phyloP scores from a whole-genome alignment of 2,888 invertebrate genomes.

The Campoletis raptor region DNA sequence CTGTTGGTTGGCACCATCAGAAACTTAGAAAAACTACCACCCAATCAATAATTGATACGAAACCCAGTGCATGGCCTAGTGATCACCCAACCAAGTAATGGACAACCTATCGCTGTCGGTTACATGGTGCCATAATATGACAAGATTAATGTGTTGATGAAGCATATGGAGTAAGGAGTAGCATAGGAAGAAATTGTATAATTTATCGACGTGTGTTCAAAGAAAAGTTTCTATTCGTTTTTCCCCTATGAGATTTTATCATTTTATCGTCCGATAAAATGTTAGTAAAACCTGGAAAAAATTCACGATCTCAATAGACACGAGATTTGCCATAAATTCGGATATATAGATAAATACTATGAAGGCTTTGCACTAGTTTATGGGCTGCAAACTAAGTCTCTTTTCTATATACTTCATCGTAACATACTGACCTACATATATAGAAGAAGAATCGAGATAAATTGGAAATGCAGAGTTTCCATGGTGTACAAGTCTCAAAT shows the following conservation, averaged over 20 bases:
- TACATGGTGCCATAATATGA: no score
- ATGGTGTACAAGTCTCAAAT: neutral
- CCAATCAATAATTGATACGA: no score
- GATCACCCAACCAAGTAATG: no score
- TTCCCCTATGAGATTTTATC: conserved; percentile 5
- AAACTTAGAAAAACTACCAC: no score
- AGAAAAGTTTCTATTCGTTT: neutral
- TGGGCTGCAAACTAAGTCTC: conserved; percentile 71
- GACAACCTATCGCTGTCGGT: no score
- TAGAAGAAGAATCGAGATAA: neutral
- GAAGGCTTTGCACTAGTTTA: conserved; percentile 73
- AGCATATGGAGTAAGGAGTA: no score
- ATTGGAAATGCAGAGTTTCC: conserved; percentile 24
- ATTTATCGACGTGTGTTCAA: no score
- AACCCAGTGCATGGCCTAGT: no score
- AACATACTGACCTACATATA: neutral
- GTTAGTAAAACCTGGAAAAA: conserved; percentile 47
- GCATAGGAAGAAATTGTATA: no score
- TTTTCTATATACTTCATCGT: conserved; percentile 23
- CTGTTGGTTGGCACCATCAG: no score
- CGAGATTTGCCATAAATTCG: conserved; percentile 71
- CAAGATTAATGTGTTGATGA: no score
- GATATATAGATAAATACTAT: conserved; percentile 31
- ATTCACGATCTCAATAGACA: conserved; percentile 41
- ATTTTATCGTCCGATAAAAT: conserved; percentile 42